Evolutionary conservation across 2,888 invertebrate genomes (phyloP).

Genomic region (Pherbina coryleti): DNA sequence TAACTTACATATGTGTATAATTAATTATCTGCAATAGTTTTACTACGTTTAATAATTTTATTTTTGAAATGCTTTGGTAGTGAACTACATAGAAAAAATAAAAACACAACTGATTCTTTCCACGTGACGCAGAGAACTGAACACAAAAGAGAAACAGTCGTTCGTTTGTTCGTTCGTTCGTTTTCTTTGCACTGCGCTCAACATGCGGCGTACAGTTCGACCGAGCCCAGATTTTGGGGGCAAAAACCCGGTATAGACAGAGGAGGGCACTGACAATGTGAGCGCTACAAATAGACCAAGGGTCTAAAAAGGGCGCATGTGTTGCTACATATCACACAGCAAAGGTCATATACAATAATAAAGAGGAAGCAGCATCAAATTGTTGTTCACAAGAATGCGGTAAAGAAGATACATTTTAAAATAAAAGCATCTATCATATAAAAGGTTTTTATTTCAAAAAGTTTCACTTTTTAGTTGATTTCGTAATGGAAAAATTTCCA

Average conservation of each 20-base stretch:
- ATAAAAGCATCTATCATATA: too few relatives aligned
- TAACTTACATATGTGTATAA: slow-evolving; percentile 30
- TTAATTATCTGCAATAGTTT: not conserved
- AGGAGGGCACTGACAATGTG: not conserved
- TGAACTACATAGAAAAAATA: not conserved
- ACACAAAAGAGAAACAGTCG: slow-evolving; percentile 50
- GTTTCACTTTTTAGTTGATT: not conserved
- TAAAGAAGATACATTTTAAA: too few relatives aligned
- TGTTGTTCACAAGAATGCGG: too few relatives aligned
- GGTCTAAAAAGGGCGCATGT: not conserved
- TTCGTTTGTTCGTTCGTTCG: too few relatives aligned
- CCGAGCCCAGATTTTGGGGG: not conserved
- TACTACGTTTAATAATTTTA: not conserved
- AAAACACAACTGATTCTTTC: slow-evolving; percentile 51
- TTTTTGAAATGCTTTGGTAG: not conserved
- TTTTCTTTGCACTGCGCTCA: slow-evolving; percentile 35
- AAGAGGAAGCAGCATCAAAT: not conserved
- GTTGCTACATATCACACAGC: not conserved
- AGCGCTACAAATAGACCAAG: not conserved
- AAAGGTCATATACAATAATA: not conserved
- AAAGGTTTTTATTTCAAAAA: too few relatives aligned
- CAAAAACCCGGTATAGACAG: not conserved
- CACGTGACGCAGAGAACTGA: slow-evolving; percentile 58
- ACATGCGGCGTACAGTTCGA: not conserved
- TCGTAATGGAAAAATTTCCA: not conserved